Conservation (phyloP, 2,888 invertebrate species). For the Synergus laeviventris region DNA sequence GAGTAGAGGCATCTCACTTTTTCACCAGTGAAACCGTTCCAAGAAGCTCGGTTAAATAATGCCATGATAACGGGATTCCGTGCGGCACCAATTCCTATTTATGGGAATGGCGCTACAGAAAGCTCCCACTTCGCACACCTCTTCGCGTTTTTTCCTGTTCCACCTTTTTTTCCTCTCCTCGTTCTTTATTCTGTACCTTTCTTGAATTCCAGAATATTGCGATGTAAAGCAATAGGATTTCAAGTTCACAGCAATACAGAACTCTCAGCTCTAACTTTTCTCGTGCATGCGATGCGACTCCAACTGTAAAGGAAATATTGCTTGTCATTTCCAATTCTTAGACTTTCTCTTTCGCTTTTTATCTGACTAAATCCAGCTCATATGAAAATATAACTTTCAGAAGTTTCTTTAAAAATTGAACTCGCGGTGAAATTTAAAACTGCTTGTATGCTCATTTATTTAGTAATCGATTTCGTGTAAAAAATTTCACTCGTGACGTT, state of each 20-base stretch:
- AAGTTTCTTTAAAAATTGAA: background rate
- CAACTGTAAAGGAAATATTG: constrained; percentile 21
- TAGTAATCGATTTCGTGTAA: too few species aligned
- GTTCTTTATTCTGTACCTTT: constrained; percentile 8
- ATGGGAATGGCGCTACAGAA: constrained; percentile 41
- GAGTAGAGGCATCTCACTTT: constrained; percentile 17
- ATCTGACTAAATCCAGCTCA: background rate
- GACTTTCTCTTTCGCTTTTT: constrained; percentile 3
- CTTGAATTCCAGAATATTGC: constrained; percentile 18
- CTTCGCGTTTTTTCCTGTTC: background rate
- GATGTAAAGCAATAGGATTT: constrained; percentile 45
- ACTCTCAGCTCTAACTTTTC: constrained; percentile 10
- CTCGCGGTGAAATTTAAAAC: too few species aligned
- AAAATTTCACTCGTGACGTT: too few species aligned
- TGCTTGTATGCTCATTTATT: too few species aligned
- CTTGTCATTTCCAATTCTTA: constrained; percentile 26
- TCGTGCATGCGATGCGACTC: background rate
- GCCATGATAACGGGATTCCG: constrained; percentile 51
- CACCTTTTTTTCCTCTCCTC: background rate
- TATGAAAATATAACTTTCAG: background rate
- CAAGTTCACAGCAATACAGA: constrained; percentile 24
- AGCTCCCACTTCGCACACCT: constrained; percentile 6
- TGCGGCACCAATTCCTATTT: constrained; percentile 51
- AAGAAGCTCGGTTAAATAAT: constrained; percentile 48
- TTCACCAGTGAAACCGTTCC: background rate